Conservation (phyloP, 1,140 invertebrate species). For the Brachionus asplanchnoidis region DNA sequence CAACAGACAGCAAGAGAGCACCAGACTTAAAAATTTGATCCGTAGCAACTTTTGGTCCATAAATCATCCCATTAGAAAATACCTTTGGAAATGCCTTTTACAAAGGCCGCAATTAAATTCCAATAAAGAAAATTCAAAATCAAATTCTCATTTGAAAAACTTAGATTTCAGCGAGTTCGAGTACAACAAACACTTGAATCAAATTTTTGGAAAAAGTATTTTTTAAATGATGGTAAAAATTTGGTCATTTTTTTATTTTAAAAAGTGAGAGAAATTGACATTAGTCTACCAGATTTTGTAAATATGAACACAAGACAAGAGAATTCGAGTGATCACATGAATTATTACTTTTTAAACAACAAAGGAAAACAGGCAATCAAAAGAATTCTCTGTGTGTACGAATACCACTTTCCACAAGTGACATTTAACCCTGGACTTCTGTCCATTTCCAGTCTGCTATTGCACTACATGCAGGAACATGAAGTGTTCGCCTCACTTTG, state of each 20-base stretch:
- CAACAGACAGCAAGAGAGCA: constrained; percentile 43
- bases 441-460: constrained; percentile 9
- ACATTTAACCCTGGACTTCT: constrained; percentile 23
- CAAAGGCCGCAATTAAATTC: not conserved
- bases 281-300: constrained; percentile 34
- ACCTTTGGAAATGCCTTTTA: constrained; percentile 44
- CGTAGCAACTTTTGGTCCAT: constrained; percentile 44
- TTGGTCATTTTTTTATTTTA: not conserved
- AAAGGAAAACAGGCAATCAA: constrained; percentile 38
- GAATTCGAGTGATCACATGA: not conserved
- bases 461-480: constrained; percentile 39
- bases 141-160: not conserved
- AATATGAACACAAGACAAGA: not conserved
- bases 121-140: not conserved
- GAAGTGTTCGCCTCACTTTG: constrained; percentile 16
- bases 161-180: not conserved
- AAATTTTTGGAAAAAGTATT: constrained; percentile 37
- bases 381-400: constrained; percentile 28
- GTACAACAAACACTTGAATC: constrained; percentile 28
- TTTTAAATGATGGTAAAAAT: not conserved
- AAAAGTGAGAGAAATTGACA: not conserved
- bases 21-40: constrained; percentile 44
- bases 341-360: constrained; percentile 33
- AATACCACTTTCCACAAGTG: constrained; percentile 33
- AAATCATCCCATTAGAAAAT: constrained; percentile 43